Base-by-base conservation (phyloP, 1,140 invertebrate species). In the Halyomorpha halys region DNA sequence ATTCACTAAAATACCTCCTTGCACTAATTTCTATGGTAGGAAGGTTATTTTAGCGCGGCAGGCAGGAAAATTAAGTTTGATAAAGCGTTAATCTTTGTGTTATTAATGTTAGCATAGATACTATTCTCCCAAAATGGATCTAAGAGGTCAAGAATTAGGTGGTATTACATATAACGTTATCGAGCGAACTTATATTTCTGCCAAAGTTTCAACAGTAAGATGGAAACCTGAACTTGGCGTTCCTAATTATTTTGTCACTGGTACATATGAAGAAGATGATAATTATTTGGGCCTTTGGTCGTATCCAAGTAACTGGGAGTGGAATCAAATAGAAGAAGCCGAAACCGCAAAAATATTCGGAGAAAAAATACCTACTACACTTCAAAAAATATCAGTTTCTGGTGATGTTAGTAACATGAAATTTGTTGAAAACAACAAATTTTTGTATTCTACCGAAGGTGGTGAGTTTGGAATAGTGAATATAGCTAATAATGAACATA, bases 351-450 rank as follows among this genome's bases (percentile, higher is more conserved):
- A 49, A 21, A 19, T 49, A 11, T 19, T 18, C 5, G 19, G 11
- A 8, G 47, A 49, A 18, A 49, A 21, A 49, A 18, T 49, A 18
- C 47, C 47, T 9, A 19, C n/a, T 21, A 19, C 47, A 49, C 5
- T 49, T 49, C 47, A 49, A 49, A 21, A 49, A 49, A 49, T 49
- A 19, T 19, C n/a, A 49, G 47, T 49, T 18, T 19, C n/a, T 19
- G 61, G 61, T 25, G 61, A 62, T 27, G 61, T 62, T n/a, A 62
- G 39, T 27, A 18, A 6, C 14, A 23, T 62, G 44, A 62, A 62
- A 25, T 62, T 62, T 23, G 25, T 62, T 49, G 61, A 62, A n/a
- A 27, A 23, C 25, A 23, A 49, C 9, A 56, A 23, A 44, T 64
- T 64, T 59, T 39, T 64, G 18, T 51, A n/a, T 18, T 59, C 54